Evolutionary conservation across 2,113 vertebrate species (phyloP).

Genomic region (Ceratotherium simum): DNA sequence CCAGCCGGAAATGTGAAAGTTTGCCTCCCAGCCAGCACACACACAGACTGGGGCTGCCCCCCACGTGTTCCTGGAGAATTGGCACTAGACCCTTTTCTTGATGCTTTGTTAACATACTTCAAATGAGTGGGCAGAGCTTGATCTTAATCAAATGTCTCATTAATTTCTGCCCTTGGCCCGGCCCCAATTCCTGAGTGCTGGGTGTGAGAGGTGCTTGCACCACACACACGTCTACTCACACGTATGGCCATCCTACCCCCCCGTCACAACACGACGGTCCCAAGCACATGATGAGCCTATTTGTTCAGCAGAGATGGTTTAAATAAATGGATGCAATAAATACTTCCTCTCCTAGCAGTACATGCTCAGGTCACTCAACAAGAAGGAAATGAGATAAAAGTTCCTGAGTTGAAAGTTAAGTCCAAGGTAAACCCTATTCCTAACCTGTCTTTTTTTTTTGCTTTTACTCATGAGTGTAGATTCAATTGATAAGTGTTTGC

Average conservation of each 20-base stretch:
- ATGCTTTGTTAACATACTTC: constrained; percentile 79
- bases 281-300: neutral
- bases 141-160: constrained; percentile 74
- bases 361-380: constrained; percentile 35
- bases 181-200: neutral
- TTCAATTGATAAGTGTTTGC: neutral
- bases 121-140: constrained; percentile 75
- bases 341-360: neutral
- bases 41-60: constrained; percentile 80
- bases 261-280: neutral
- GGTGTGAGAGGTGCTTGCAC: neutral
- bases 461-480: neutral
- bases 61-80: constrained; percentile 77
- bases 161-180: constrained; percentile 67
- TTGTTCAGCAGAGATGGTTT: constrained; percentile 61
- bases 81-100: constrained; percentile 74
- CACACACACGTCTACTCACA: neutral
- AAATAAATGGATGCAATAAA: constrained; percentile 43
- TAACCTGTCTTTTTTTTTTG: neutral
- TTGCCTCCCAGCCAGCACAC: constrained; percentile 80
- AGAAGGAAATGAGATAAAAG: neutral
- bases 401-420: neutral
- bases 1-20: constrained; percentile 79
- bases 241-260: constrained; percentile 19
- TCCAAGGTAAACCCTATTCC: neutral